Base-by-base conservation (phyloP, 2,888 invertebrate genomes). In the Thereva unica region DNA sequence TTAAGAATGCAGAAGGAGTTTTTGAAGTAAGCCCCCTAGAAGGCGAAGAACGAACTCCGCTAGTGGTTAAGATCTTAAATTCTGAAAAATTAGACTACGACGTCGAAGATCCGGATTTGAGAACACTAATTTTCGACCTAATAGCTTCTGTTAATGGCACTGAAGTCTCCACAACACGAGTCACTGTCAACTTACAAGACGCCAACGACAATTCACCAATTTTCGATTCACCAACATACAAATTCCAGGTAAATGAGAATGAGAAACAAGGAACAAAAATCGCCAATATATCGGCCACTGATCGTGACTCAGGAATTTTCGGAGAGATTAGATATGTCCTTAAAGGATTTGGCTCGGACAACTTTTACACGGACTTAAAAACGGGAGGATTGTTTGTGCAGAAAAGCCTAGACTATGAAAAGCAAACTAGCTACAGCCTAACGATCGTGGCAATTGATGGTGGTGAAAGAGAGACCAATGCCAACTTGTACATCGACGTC, bases 391-490 rank as follows among this genome's bases (percentile, higher is more conserved):
- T 93, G 6, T 88, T 83, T 68, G 86, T 92, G 0, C 83, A 84
- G 0, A 85, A 85, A 69, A 74, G 79, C 5, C 78, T 94, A 53
- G 92, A 95, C 76, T 91, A 91, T 75, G 94, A 95, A 76, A 85
- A 85, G 8, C 91, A 92, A 72, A 89, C 89, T 72, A 89, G 89
- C 67, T 94, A 90, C 71, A 91, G 91, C 67, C 78, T 94, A 66
- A 91, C 90, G 0, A 84, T 92, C 63, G 89, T 91, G 70, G 94
- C 93, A 0, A 86, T 84, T 70, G 94, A 95, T 76, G 92, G 92
- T 0, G 93, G 93, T 0, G 91, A 89, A 0, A 85, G 86, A 71
- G 85, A 88, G 9, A 85, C 89, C 0, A 87, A 89, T 38, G 87
- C 88, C 0, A 89, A 89, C 77, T 81, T 92, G 44, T 85, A 87